phyloP scores from a whole-genome alignment of 2,797 vertebrate genomes.

The Pelodytes ibericus region DNA sequence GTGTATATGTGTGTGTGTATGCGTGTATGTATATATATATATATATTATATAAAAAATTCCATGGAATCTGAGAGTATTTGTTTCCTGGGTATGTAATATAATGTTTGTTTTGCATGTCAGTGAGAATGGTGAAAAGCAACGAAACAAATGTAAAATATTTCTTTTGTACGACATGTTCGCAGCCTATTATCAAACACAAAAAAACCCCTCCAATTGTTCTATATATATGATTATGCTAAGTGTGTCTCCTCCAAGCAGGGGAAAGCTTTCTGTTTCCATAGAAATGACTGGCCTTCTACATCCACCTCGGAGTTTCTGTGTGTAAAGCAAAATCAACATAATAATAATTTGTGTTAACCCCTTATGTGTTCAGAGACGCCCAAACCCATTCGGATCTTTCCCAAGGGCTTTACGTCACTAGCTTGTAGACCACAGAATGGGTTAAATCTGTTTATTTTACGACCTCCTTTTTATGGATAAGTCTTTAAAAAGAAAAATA shows the following conservation, averaged over 20 bases:
- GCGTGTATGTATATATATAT: too few relatives aligned
- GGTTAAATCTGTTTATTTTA: background rate
- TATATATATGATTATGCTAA: conserved; percentile 49
- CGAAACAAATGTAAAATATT: background rate
- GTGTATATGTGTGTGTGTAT: too few relatives aligned
- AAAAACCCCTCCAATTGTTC: conserved; percentile 19
- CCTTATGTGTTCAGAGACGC: too few relatives aligned
- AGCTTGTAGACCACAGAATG: background rate
- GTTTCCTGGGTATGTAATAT: too few relatives aligned
- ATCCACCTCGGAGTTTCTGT: conserved; percentile 19
- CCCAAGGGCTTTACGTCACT: too few relatives aligned
- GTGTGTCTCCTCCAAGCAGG: conserved; percentile 35
- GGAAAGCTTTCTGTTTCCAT: conserved; percentile 53
- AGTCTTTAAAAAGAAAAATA: too few relatives aligned
- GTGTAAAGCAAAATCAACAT: conserved; percentile 30
- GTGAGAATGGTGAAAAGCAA: background rate
- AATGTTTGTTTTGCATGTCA: too few relatives aligned
- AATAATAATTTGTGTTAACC: conserved; percentile 44
- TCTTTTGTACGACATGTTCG: conserved; percentile 6
- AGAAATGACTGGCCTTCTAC: conserved; percentile 21
- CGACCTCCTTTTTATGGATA: too few relatives aligned
- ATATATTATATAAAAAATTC: too few relatives aligned
- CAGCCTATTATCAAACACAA: conserved; percentile 33
- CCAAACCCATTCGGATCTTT: too few relatives aligned
- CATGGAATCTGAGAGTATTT: too few relatives aligned